Base-by-base conservation (phyloP, 2,888 invertebrate species). In the Eupithecia insigniata region DNA sequence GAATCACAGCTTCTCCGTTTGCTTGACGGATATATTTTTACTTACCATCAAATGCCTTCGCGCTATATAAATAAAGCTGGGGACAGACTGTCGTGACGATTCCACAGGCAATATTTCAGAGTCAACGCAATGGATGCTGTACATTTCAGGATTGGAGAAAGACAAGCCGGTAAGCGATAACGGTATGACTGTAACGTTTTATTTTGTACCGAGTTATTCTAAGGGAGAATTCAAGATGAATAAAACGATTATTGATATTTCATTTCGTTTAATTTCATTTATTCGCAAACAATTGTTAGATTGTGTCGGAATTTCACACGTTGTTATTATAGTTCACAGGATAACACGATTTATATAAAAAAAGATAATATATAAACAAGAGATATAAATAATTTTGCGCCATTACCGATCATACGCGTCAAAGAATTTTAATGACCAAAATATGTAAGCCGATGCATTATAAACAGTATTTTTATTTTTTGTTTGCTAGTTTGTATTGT, bases 41-140 rank as follows among this genome's bases (percentile, higher is more conserved):
- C 55, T 18, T 61, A 36, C 83, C 87, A 90, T 90, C 90, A 88
- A 90, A 87, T 82, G 84, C 80, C 83, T 83, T 84, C 85, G 84
- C 89, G 88, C 88, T 89, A 88, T 92, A 92, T 92, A 92, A 92
- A 93, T 92, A 92, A 91, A 89, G 85, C 83, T 78, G 84, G 81
- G 83, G 85, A 85, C 84, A 83, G 82, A 85, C 88, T 91, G 93
- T 93, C 93, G 88, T 83, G 87, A 84, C 91, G 91, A 92, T 91
- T 90, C 89, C 83, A 82, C 79, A 79, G 77, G 92, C 89, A 93
- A 93, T 93, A 93, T 93, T 88, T 93, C 92, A 93, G 86, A 88
- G 89, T 85, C 85, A 83, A 87, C 87, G 85, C 86, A 89, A 84
- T 84, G 85, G 80, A 84, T 81, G 84, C 85, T 82, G 26, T 71